phyloP scores from a whole-genome alignment of 2,113 vertebrate species.

The Onychorhynchus coronatus region DNA sequence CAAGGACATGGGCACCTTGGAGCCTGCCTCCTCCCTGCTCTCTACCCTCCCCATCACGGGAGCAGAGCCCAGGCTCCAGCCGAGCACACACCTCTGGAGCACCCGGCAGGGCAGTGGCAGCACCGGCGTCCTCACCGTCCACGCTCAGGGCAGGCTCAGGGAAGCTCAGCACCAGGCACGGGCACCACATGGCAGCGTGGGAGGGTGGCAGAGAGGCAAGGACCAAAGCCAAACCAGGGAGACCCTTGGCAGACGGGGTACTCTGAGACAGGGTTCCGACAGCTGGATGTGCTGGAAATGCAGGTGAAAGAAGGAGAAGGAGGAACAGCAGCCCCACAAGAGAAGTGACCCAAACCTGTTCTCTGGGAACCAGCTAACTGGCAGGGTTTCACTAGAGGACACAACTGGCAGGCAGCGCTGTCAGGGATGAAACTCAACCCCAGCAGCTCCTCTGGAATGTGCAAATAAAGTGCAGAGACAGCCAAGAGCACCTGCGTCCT shows the following conservation, averaged over 20 bases:
- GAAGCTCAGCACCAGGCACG: neutral
- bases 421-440: neutral
- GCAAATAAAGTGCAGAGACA: neutral
- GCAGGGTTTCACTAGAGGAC: neutral
- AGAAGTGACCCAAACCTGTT: neutral
- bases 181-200: neutral
- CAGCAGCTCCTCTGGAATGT: slow-evolving; percentile 1
- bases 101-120: neutral
- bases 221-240: neutral
- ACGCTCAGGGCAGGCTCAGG: rapidly evolving
- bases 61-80: neutral
- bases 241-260: neutral
- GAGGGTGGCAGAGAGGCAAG: neutral
- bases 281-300: neutral
- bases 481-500: neutral
- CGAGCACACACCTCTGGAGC: neutral
- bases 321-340: neutral
- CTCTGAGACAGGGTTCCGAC: rapidly evolving
- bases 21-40: neutral
- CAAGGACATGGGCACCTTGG: neutral
- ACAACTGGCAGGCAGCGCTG: neutral
- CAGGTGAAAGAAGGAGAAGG: neutral
- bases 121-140: rapidly evolving
- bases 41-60: rapidly evolving
- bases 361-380: neutral